Conservation (phyloP, 2,797 vertebrate species). For the Ceryle rudis region DNA sequence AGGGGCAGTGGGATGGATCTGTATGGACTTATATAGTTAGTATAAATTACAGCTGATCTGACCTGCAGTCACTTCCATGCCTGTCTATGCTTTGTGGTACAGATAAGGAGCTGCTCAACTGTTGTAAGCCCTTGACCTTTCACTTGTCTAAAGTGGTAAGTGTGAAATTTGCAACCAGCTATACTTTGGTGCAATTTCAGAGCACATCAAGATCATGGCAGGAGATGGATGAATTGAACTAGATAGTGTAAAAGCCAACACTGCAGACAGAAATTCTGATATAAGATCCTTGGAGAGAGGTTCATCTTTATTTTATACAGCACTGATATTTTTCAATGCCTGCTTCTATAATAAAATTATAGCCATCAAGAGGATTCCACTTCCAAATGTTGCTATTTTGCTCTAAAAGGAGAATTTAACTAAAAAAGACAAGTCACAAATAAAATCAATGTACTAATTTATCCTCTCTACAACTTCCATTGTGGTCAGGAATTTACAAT, state of each 20-base stretch:
- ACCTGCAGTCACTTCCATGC: slow-evolving; percentile 45
- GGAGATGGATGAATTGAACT: slow-evolving; percentile 46
- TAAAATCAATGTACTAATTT: background rate
- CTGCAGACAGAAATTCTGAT: background rate
- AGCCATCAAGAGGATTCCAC: background rate
- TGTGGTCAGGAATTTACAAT: background rate
- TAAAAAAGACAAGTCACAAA: background rate
- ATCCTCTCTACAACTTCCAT: background rate
- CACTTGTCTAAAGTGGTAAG: slow-evolving; percentile 63
- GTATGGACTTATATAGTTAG: background rate
- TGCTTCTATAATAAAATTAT: background rate
- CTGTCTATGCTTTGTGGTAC: slow-evolving; percentile 12
- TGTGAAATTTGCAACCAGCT: slow-evolving; percentile 64
- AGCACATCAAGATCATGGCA: slow-evolving; percentile 50
- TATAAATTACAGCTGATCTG: slow-evolving; percentile 61
- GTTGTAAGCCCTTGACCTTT: slow-evolving; percentile 66
- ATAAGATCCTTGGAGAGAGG: background rate
- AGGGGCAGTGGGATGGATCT: background rate
- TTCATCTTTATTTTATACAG: background rate
- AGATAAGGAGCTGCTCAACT: slow-evolving; percentile 42
- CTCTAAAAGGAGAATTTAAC: background rate
- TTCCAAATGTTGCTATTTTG: background rate
- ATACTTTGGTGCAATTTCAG: slow-evolving; percentile 57
- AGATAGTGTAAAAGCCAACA: slow-evolving; percentile 2
- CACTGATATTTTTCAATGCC: background rate